phyloP scores from a whole-genome alignment of 2,113 vertebrate genomes.

The Hemichromis elongatus region DNA sequence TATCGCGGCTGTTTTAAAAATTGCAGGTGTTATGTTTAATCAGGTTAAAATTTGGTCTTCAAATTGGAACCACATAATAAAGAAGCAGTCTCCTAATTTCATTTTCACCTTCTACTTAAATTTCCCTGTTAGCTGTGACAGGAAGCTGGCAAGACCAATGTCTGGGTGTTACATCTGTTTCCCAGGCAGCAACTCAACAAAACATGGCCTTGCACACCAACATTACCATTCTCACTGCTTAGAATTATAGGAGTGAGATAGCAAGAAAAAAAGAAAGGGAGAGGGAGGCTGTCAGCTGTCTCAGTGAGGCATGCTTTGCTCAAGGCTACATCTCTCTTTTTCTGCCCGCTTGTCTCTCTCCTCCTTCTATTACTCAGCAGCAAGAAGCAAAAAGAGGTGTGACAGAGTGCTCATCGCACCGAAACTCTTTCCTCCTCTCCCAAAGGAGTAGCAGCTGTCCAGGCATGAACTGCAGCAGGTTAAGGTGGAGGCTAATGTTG shows the following conservation, averaged over 20 bases:
- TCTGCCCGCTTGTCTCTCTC: constrained; percentile 8
- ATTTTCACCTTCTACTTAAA: constrained; percentile 27
- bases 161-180: constrained; percentile 62
- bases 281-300: constrained; percentile 51
- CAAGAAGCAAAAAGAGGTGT: constrained; percentile 44
- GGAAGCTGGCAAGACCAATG: constrained; percentile 47
- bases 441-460: constrained; percentile 29
- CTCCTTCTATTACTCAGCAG: constrained; percentile 58
- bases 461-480: constrained; percentile 45
- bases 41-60: not conserved
- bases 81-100: constrained; percentile 9
- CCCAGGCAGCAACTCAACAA: constrained; percentile 73
- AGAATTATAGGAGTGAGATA: constrained; percentile 18
- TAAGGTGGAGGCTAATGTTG: constrained; percentile 4
- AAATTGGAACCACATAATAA: not conserved
- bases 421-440: constrained; percentile 23
- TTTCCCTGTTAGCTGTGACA: constrained; percentile 32
- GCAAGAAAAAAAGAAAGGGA: not conserved
- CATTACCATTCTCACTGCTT: constrained; percentile 6
- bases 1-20: not conserved
- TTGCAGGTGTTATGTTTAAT: not conserved
- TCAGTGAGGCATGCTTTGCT: constrained; percentile 47
- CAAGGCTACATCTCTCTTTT: constrained; percentile 47
- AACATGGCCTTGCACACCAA: constrained; percentile 53
- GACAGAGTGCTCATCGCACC: constrained; percentile 40